Evolutionary conservation across 30 jellyfish, hydroid and myxozoan genomes (phyloP).

Genomic region (Aurelia sp.): DNA sequence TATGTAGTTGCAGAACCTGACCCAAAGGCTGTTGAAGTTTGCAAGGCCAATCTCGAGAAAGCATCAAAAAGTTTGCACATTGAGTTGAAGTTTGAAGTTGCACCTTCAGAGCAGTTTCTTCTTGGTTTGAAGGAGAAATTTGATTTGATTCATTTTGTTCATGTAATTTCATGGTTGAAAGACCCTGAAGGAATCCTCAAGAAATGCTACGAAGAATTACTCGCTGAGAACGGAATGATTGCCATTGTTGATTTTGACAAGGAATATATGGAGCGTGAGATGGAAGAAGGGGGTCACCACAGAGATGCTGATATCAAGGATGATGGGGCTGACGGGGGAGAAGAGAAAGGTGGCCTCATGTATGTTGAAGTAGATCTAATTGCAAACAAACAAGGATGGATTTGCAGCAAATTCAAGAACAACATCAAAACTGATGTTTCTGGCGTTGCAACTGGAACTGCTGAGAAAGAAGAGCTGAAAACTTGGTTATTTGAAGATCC

Average conservation of each 20-base stretch:
- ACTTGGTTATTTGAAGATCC: no score
- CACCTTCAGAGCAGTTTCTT: constrained; percentile 24
- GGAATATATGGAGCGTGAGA: constrained; percentile 15
- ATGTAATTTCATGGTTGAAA: constrained; percentile 42
- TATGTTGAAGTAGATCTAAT: constrained; percentile 38
- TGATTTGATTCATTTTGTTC: constrained; percentile 50
- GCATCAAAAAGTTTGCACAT: constrained; percentile 16
- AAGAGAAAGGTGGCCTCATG: constrained; percentile 9
- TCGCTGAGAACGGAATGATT: constrained; percentile 8
- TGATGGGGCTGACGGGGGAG: constrained; percentile 2
- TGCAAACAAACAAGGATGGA: constrained; percentile 44
- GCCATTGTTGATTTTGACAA: constrained; percentile 26
- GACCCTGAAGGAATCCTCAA: constrained; percentile 16
- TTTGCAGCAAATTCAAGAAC: constrained; percentile 20
- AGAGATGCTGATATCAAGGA: background rate
- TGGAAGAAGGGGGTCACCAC: constrained; percentile 24
- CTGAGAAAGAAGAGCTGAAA: background rate
- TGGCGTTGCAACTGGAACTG: constrained; percentile 11
- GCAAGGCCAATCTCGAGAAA: constrained; percentile 16
- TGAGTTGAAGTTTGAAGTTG: constrained; percentile 7
- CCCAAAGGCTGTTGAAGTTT: constrained; percentile 46
- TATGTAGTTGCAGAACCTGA: constrained; percentile 44
- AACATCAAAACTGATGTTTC: constrained; percentile 20
- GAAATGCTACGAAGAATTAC: constrained; percentile 13
- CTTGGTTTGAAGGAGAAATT: constrained; percentile 13